These are phyloP conservation scores for Thymallus thymallus DNA, from an alignment of 2,113 vertebrate genomes.

Conservation along the genomic window DNA sequence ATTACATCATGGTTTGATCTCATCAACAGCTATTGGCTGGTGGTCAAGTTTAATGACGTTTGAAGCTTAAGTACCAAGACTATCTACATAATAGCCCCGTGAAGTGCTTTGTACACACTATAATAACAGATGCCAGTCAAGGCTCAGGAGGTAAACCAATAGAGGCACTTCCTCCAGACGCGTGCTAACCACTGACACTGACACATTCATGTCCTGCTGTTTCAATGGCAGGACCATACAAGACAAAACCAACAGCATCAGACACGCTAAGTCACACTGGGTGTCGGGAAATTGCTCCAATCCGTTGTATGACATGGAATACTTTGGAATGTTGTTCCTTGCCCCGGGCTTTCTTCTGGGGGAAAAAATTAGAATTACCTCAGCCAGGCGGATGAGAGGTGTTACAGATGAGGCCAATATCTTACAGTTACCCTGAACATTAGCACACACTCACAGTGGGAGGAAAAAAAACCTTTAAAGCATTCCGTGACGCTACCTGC, in stretches of 20 bases:
- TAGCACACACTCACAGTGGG: conserved; percentile 25
- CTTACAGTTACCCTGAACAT: conserved; percentile 28
- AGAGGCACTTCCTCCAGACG: conserved; percentile 1
- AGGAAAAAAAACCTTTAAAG: conserved; percentile 16
- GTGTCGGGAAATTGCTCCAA: neutral
- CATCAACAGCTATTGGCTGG: conserved; percentile 4
- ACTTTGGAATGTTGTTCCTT: conserved; percentile 30
- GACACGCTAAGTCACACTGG: conserved; percentile 7
- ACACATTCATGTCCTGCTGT: conserved; percentile 9
- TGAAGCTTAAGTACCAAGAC: neutral
- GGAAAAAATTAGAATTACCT: conserved; percentile 23
- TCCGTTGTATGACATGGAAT: conserved; percentile 22
- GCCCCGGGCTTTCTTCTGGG: conserved; percentile 29
- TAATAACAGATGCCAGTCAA: conserved; percentile 6
- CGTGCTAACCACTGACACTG: neutral
- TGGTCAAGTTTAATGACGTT: conserved; percentile 8
- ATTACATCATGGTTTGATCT: neutral
- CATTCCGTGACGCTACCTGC: conserved; percentile 15
- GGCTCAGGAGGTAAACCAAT: conserved; percentile 3
- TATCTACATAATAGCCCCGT: neutral
- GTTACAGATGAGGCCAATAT: conserved; percentile 29
- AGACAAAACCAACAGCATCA: neutral
- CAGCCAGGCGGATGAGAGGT: conserved; percentile 6
- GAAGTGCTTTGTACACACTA: neutral
- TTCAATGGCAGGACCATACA: neutral